A percentile compares a stretch with the other conserved stretches of the same genome.
Conservation (phyloP, 2,797 vertebrate genomes). For the Astyanax mexicanus region DNA sequence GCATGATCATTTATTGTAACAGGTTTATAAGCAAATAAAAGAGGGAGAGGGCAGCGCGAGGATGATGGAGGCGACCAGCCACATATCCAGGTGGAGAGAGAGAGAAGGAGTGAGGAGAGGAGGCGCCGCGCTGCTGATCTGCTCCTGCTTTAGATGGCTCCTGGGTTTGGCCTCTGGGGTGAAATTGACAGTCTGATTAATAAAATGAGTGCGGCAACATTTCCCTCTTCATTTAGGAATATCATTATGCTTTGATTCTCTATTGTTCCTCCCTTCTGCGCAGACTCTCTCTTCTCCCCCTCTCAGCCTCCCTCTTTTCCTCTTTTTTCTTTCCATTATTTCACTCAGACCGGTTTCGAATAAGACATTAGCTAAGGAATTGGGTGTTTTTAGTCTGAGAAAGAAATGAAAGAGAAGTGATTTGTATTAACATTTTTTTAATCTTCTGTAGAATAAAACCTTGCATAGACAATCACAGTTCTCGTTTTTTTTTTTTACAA, state of each 20-base stretch:
- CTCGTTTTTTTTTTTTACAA: background rate
- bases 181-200: conserved; percentile 99
- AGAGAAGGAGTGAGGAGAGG: conserved; percentile 90
- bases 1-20: conserved; percentile 99
- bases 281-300: conserved; percentile 45
- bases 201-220: conserved; percentile 98
- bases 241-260: conserved; percentile 99
- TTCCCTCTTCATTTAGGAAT: conserved; percentile 99
- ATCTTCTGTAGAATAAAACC: background rate
- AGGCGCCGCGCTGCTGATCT: conserved; percentile 89
- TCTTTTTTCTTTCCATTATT: conserved; percentile 66
- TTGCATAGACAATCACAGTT: background rate
- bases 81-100: conserved; percentile 97
- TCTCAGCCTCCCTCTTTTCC: conserved; percentile 31
- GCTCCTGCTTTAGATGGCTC: conserved; percentile 90
- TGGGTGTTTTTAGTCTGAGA: background rate
- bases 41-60: conserved; percentile 95
- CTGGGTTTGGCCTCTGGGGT: conserved; percentile 99
- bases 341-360: conserved; percentile 53
- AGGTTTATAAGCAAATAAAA: conserved; percentile 99
- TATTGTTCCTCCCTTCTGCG: conserved; percentile 87
- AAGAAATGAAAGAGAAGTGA: background rate
- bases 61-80: conserved; percentile 98
- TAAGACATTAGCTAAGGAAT: conserved; percentile 31
- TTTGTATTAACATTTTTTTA: background rate